Conservation (phyloP, 2,888 invertebrate genomes). For the Erebia ligea region DNA sequence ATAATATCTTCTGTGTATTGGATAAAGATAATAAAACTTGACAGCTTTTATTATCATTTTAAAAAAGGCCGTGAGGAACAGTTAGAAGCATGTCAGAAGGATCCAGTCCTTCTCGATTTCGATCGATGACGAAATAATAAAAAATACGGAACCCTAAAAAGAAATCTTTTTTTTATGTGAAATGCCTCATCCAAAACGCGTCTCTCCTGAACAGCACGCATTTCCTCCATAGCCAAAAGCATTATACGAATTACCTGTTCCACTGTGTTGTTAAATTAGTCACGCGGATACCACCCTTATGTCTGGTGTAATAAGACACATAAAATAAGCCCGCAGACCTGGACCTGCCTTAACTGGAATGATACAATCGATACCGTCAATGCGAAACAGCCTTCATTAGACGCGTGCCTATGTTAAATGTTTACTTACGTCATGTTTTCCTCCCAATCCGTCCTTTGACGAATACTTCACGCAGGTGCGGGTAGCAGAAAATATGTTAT, state of each 20-base stretch:
- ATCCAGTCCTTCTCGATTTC: no score
- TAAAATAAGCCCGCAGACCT: slow-evolving; percentile 11
- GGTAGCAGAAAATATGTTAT: not conserved
- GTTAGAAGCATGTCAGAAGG: no score
- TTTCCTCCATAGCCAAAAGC: slow-evolving; percentile 34
- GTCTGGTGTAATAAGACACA: slow-evolving; percentile 21
- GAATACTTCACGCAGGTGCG: not conserved
- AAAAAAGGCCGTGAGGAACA: no score
- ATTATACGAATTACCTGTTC: slow-evolving; percentile 38
- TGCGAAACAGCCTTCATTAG: slow-evolving; percentile 38
- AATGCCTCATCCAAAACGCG: slow-evolving; percentile 26
- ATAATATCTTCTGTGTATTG: no score
- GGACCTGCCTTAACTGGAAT: slow-evolving; percentile 35
- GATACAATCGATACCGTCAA: slow-evolving; percentile 38
- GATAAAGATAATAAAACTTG: no score
- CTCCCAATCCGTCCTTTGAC: slow-evolving; percentile 16
- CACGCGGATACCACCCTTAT: slow-evolving; percentile 26
- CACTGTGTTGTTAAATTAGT: slow-evolving; percentile 28
- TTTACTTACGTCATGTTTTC: slow-evolving; percentile 31
- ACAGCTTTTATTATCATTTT: no score
- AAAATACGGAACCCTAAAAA: no score
- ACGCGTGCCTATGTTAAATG: slow-evolving; percentile 17
- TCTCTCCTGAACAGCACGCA: slow-evolving; percentile 22
- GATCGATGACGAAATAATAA: no score
- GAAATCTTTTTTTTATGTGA: not conserved